phyloP scores from a whole-genome alignment of 2,888 invertebrate species.

The Lymantria dispar region DNA sequence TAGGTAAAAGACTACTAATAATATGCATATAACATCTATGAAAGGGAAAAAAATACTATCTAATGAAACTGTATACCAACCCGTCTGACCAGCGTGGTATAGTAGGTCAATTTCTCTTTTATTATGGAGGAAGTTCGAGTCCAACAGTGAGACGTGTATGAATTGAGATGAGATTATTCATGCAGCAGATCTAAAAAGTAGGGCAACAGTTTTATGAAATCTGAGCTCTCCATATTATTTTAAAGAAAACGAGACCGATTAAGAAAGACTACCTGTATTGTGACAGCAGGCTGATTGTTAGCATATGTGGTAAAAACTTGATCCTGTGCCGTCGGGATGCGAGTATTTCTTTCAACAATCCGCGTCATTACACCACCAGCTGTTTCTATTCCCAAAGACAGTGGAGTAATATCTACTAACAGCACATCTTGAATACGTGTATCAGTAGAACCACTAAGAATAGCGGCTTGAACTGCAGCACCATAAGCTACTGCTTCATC shows the following conservation, averaged over 20 bases:
- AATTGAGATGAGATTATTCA: too few relatives aligned
- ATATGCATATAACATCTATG: too few relatives aligned
- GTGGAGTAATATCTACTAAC: conserved; percentile 90
- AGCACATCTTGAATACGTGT: conserved; percentile 90
- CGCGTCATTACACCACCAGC: conserved; percentile 93
- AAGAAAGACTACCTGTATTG: conserved; percentile 84
- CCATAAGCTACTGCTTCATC: conserved; percentile 97
- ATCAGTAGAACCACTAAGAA: conserved; percentile 87
- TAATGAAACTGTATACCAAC: too few relatives aligned
- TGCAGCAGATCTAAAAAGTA: too few relatives aligned
- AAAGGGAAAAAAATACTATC: too few relatives aligned
- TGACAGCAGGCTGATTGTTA: conserved; percentile 95
- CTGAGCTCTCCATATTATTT: neutral
- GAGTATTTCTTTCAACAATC: conserved; percentile 91
- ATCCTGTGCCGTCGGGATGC: conserved; percentile 91
- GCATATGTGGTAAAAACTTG: conserved; percentile 94
- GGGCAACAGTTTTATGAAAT: neutral
- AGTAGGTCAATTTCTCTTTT: too few relatives aligned
- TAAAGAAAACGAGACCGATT: neutral
- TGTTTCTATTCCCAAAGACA: conserved; percentile 91
- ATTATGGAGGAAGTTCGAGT: too few relatives aligned
- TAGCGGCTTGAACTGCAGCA: conserved; percentile 96
- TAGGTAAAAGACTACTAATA: too few relatives aligned
- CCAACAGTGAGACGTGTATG: too few relatives aligned
- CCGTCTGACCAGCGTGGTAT: too few relatives aligned